phyloP scores from a whole-genome alignment of 2,888 invertebrate genomes.

The Hartigia nigra region DNA sequence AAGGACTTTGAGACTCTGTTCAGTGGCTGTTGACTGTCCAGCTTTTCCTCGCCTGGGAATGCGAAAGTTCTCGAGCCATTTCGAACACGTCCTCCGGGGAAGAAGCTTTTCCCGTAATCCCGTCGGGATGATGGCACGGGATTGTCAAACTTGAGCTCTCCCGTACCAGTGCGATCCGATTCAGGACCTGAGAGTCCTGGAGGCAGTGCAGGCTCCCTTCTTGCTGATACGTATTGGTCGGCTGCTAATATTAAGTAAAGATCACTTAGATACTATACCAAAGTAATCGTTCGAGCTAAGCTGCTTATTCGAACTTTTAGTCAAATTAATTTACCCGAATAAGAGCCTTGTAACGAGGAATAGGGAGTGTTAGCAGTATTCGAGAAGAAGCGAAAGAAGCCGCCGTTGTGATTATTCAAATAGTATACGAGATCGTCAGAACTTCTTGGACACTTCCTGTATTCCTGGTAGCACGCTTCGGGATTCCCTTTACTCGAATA shows the following conservation, averaged over 20 bases:
- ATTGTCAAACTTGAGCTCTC: constrained; percentile 64
- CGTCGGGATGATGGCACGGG: constrained; percentile 13
- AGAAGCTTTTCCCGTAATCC: constrained; percentile 24
- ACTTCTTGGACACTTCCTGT: constrained; percentile 80
- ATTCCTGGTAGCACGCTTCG: constrained; percentile 73
- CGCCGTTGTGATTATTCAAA: constrained; percentile 87
- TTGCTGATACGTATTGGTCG: constrained; percentile 21
- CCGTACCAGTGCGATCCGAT: constrained; percentile 68
- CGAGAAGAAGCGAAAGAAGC: constrained; percentile 83
- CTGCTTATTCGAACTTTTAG: background rate
- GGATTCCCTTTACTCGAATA: constrained; percentile 75
- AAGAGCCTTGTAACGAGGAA: background rate
- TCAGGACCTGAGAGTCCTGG: constrained; percentile 20
- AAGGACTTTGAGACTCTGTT: constrained; percentile 34
- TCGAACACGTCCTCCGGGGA: constrained; percentile 17
- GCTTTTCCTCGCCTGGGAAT: constrained; percentile 27
- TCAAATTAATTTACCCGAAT: background rate
- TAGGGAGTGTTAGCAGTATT: constrained; percentile 7
- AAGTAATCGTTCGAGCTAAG: background rate
- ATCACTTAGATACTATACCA: background rate
- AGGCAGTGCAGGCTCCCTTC: constrained; percentile 24
- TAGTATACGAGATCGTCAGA: constrained; percentile 80
- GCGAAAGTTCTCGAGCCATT: constrained; percentile 23
- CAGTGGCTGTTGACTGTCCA: background rate
- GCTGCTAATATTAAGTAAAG: background rate